Evolutionary conservation across 2,797 vertebrate species (phyloP).

Genomic region (Rhinella marina): DNA sequence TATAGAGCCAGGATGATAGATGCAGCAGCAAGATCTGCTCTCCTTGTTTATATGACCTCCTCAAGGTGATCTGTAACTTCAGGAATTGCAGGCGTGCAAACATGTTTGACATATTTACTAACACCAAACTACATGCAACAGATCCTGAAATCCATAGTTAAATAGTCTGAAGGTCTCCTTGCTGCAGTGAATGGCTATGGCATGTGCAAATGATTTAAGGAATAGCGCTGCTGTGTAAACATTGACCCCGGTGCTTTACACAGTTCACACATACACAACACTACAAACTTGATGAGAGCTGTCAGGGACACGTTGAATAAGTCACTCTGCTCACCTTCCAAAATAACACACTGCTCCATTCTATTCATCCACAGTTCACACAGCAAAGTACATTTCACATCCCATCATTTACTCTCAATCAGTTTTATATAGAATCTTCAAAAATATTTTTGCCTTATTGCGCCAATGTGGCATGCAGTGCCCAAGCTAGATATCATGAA

Average conservation of each 20-base stretch:
- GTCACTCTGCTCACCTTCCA: slow-evolving; percentile 48
- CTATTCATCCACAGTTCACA: slow-evolving; percentile 50
- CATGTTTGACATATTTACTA: slow-evolving; percentile 8
- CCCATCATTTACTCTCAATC: slow-evolving; percentile 24
- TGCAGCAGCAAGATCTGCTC: background rate
- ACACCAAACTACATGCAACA: slow-evolving; percentile 19
- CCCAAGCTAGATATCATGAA: background rate
- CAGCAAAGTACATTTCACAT: slow-evolving; percentile 37
- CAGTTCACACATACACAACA: slow-evolving; percentile 56
- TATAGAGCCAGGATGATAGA: background rate
- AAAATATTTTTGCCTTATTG: background rate
- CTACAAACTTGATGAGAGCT: slow-evolving; percentile 49
- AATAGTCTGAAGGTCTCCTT: slow-evolving; percentile 25
- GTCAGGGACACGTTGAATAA: slow-evolving; percentile 51
- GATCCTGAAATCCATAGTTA: background rate
- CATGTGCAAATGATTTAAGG: slow-evolving; percentile 53
- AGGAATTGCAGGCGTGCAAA: background rate
- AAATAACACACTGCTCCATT: slow-evolving; percentile 49
- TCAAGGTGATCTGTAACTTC: background rate
- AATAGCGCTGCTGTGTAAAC: slow-evolving; percentile 50
- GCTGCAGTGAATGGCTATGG: slow-evolving; percentile 15
- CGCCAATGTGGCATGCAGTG: background rate
- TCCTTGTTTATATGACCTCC: background rate
- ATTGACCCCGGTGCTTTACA: slow-evolving; percentile 43
- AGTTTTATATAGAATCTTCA: slow-evolving; percentile 18